Evolutionary conservation across 2,797 vertebrate genomes (phyloP), one percentile per base, ranked within the genome.

Genomic region (Takifugu rubripes): DNA sequence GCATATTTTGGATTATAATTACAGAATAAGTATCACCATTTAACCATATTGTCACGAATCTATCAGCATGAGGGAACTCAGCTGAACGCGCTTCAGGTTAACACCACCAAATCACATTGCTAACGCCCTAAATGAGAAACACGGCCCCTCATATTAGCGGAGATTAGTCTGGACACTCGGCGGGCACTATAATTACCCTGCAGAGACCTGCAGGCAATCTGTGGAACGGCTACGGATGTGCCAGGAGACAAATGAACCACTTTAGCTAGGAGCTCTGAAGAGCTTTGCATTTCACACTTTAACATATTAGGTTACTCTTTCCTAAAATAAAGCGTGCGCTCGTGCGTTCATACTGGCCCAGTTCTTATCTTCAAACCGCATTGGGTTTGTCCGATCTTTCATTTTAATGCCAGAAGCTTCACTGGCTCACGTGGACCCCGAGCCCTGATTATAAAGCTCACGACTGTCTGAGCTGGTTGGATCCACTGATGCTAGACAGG

Each of bases 161-260:
- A 61, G 73, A 88, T 81, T 72, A 80, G 61, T 64, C 43, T 69
- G 66, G 82, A 85, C 79, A 77, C 70, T 68, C 64, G 5, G 73
- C 68, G 77, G 75, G 79, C 63, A 64, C 68, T 54, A 64, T 79
- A 78, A 82, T 82, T 83, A 79, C 65, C 66, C 69, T 68, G 63
- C 27, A 47, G 72, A 87, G 81, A 78, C 75, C 75, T 71, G 77
- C 67, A 81, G 64, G 61, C 72, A 81, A 75, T 82, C 75, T 82
- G 68, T 70, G 59, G 77, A 75, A 83, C 77, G 79, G 84, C 72
- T 84, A 83, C 76, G 29, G 45, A 82, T 52, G 68, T 78, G 84
- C 82, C 80, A 83, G 54, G 62, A 81, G 66, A 80, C 75, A 79
- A 84, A 77, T 72, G 65, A 79, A 75, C 66, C 72, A 67, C 75